Base-by-base conservation (phyloP, 2,113 vertebrate genomes). In the Gadus chalcogrammus region DNA sequence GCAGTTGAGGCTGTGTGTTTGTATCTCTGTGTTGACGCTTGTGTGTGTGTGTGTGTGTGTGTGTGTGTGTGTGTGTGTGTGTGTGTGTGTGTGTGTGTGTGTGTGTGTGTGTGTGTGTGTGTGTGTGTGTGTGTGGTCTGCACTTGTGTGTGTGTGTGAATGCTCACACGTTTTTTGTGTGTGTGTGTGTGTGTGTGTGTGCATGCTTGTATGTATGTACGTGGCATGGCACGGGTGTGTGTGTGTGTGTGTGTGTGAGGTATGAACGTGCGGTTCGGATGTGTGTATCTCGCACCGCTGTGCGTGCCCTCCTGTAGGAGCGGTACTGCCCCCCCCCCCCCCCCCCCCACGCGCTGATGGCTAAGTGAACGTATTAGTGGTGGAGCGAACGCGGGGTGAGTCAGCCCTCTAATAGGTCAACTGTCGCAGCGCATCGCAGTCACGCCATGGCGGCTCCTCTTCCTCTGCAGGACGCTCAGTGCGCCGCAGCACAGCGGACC, bases 381-480 rank as follows among this genome's bases (percentile, higher is more conserved):
- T 85, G 82, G 85, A 88, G 89, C 86, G 84, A 88, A 87, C 67
- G 70, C 77, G 85, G 81, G 85, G 81, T 89, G 89, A 91, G 84
- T 92, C 87, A 90, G 85, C 86, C 78, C 78, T 87, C 42, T 89
- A 85, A 87, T 90, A 91, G 92, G 90, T 92, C 92, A 92, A 84
- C 90, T 92, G 92, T 90, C 89, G 70, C 83, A 85, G 81, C 84
- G 76, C 82, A 88, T 91, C 82, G 89, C 83, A 83, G 88, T 91
- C 90, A 90, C 84, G 87, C 78, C 75, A 77, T 65, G 70, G 72
- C 56, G 15, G 70, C 71, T 80, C 79, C 76, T 79, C 73, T 70
- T 78, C 73, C 67, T 74, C 61, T 75, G 63, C 67, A 55, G 16
- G 60, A 71, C 59, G 69, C 60, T 71, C 22, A 8, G 55, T 78